Conservation (phyloP, 2,888 invertebrate genomes). For the Periphyllus acericola region DNA sequence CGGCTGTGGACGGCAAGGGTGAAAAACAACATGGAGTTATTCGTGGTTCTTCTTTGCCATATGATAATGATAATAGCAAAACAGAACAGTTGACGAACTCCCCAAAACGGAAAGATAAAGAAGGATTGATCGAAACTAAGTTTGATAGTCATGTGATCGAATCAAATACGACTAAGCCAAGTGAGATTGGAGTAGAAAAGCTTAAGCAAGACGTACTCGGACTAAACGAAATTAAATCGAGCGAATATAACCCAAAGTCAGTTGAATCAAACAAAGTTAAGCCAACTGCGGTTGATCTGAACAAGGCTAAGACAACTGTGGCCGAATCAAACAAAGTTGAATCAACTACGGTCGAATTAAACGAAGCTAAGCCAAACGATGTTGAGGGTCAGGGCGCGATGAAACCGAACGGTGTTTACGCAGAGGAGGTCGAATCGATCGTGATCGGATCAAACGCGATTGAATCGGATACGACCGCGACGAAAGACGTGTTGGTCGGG, state of each 20-base stretch:
- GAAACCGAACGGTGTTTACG: not conserved
- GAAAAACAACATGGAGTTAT: not conserved
- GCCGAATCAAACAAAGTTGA: not conserved
- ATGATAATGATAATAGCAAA: not conserved
- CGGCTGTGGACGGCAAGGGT: not conserved
- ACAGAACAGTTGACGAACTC: not conserved
- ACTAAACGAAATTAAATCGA: not conserved
- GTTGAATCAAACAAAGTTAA: not conserved
- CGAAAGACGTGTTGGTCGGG: not conserved
- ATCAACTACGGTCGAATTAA: not conserved
- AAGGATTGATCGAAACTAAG: not conserved
- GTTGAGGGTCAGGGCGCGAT: too few species aligned
- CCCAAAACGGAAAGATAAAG: not conserved
- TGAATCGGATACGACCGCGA: not conserved
- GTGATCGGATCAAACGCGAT: not conserved
- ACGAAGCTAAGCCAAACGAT: too few species aligned
- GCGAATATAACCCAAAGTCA: not conserved
- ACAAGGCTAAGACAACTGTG: not conserved
- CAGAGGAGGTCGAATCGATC: not conserved
- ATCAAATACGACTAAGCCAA: not conserved
- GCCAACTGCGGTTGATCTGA: not conserved
- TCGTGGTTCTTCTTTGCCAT: conserved; percentile 13
- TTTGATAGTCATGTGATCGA: too few species aligned
- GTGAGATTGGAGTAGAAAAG: not conserved
- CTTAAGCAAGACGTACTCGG: not conserved